Evolutionary conservation across 2,888 invertebrate genomes (phyloP).

Genomic region (Metellina segmentata): DNA sequence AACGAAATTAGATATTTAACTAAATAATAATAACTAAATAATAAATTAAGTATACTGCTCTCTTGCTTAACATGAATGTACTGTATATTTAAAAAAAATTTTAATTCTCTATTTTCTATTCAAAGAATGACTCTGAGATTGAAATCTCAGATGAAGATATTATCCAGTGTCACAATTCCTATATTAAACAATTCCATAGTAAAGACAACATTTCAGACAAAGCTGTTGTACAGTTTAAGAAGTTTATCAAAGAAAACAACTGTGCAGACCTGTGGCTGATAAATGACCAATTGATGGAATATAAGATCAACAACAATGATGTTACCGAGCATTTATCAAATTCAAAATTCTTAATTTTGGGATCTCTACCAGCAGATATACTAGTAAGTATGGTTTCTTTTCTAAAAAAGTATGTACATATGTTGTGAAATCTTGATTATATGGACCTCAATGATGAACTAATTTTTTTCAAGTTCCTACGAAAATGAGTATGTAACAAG

Average conservation of each 20-base stretch:
- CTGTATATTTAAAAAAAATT: too few relatives aligned
- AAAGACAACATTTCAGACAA: neutral
- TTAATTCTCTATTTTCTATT: neutral
- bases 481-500: too few relatives aligned
- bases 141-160: slow-evolving; percentile 34
- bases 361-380: slow-evolving; percentile 16
- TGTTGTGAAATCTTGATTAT: neutral
- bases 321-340: slow-evolving; percentile 17
- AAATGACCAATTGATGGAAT: neutral
- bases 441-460: too few relatives aligned
- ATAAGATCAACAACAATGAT: slow-evolving; percentile 18
- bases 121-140: neutral
- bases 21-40: too few relatives aligned
- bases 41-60: too few relatives aligned
- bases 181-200: slow-evolving; percentile 10
- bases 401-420: neutral
- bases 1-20: too few relatives aligned
- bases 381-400: slow-evolving; percentile 48
- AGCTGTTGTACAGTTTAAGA: slow-evolving; percentile 3
- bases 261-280: slow-evolving; percentile 35
- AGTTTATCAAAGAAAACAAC: slow-evolving; percentile 47
- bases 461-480: too few relatives aligned
- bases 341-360: slow-evolving; percentile 41
- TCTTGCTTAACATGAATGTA: too few relatives aligned
- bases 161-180: slow-evolving; percentile 24